Base-by-base conservation (phyloP, 1,140 invertebrate species). In the Pogonomyrmex barbatus region DNA sequence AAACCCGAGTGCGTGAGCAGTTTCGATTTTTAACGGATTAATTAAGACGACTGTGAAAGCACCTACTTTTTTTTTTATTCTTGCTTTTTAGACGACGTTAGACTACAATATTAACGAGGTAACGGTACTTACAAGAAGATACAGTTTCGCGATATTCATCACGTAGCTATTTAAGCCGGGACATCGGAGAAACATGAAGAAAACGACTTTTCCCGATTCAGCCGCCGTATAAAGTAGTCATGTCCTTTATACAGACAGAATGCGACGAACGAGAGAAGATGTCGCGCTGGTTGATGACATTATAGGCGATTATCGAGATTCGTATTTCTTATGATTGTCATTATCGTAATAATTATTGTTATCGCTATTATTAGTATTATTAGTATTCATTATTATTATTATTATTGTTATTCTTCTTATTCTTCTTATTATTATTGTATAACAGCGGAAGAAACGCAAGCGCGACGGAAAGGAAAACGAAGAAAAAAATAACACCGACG, bases 241-340 rank as follows among this genome's bases (percentile, higher is more conserved):
- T 83, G 67, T 89, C 71, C 85, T 89, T 89, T 87, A 89, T 89
- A 89, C 77, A 68, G 65, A 89, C 84, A 86, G 60, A 62, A 47
- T 17, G 47, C 9, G 17, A 76, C 33, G 24, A 47, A 17, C 17
- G 39, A 73, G 47, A 52, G 65, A 12, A 24, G 24, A 45, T 47
- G 60, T 76, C 50, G 45, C 88, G 36, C 24, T 9, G 8, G 42
- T 24, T 62, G 47, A 87, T 62, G 47, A 87, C 10, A 62, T 89
- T 89, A 87, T 89, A 87, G 75, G 76, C 77, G 62, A 65, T 84
- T 88, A 84, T 67, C 77, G 63, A 89, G 82, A 75, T 87, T 84
- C 50, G 83, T 87, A 89, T 68, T 24, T 76, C 84, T 81, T 90
- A 89, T 84, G 2, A 54, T 75, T 75, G 30, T 63, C 54, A 75